A percentile compares a stretch with the other conserved stretches of the same genome.
Evolutionary conservation across 2,888 invertebrate genomes (phyloP).

Genomic region (Eristalis intricaria): DNA sequence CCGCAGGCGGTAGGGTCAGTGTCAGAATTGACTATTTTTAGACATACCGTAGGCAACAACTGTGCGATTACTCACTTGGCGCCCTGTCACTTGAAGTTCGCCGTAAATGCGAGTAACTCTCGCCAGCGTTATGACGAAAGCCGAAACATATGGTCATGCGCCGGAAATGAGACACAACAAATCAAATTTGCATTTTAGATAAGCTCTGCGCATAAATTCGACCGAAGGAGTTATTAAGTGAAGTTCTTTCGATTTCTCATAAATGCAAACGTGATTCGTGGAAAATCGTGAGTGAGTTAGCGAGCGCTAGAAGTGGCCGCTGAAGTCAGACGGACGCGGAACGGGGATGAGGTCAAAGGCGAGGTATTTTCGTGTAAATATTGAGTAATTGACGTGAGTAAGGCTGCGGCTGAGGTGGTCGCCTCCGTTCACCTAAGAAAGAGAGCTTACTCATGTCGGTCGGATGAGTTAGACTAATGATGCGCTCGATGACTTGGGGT

Average conservation of each 20-base stretch:
- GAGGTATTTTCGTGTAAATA: conserved; percentile 15
- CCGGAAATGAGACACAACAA: not conserved
- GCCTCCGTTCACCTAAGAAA: not conserved
- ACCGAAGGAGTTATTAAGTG: not conserved
- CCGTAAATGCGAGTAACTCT: conserved; percentile 30
- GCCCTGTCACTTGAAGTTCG: conserved; percentile 43
- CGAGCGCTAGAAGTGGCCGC: not conserved
- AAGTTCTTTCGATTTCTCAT: not conserved
- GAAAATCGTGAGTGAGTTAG: conserved; percentile 29
- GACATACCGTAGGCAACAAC: conserved; percentile 1
- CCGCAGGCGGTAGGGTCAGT: not conserved
- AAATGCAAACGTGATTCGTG: not conserved
- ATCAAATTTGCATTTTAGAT: not conserved
- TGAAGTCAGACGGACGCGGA: conserved; percentile 9
- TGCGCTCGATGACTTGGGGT: not conserved
- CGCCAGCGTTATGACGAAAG: conserved; percentile 44
- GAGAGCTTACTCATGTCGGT: conserved; percentile 11
- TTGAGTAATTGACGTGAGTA: conserved; percentile 29
- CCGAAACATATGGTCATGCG: not conserved
- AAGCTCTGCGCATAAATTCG: too few relatives aligned
- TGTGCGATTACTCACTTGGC: conserved; percentile 27
- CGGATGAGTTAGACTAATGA: not conserved
- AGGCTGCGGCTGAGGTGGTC: not conserved
- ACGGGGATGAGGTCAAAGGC: conserved; percentile 48
- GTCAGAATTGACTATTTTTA: conserved; percentile 33